Conservation (phyloP, 2,113 vertebrate species). For the Cavia porcellus region DNA sequence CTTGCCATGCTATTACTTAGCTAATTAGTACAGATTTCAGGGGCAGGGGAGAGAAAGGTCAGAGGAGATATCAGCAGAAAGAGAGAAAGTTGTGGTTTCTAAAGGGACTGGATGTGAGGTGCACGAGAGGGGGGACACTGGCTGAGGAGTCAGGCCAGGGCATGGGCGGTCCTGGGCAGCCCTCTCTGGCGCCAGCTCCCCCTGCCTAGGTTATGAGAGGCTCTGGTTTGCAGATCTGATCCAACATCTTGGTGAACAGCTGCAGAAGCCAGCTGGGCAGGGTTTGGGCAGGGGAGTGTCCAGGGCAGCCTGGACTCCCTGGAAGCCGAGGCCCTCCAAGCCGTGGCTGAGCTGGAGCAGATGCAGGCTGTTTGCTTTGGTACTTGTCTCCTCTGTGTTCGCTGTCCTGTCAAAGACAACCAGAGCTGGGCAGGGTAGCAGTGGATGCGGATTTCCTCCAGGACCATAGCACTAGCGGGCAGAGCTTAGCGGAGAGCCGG, state of each 20-base stretch:
- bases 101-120: neutral
- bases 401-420: neutral
- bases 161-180: neutral
- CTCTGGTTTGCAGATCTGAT: neutral
- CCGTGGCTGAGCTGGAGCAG: neutral
- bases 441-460: too few species aligned
- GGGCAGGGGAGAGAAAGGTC: neutral
- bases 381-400: neutral
- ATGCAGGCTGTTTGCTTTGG: fast-evolving
- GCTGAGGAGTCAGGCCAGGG: fast-evolving
- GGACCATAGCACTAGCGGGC: neutral
- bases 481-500: fast-evolving
- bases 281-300: fast-evolving
- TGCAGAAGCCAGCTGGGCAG: neutral
- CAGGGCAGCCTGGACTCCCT: fast-evolving
- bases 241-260: neutral
- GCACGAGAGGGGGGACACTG: fast-evolving
- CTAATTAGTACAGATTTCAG: constrained; percentile 82
- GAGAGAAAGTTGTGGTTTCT: neutral
- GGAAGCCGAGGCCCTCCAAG: neutral
- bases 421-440: neutral
- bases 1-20: constrained; percentile 72
- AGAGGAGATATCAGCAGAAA: neutral
- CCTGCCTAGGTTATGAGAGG: neutral
- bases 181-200: neutral